Percentiles rank a stretch among this genome's conserved stretches.
Conservation (phyloP, 2,888 invertebrate species). For the Erebia epiphron region DNA sequence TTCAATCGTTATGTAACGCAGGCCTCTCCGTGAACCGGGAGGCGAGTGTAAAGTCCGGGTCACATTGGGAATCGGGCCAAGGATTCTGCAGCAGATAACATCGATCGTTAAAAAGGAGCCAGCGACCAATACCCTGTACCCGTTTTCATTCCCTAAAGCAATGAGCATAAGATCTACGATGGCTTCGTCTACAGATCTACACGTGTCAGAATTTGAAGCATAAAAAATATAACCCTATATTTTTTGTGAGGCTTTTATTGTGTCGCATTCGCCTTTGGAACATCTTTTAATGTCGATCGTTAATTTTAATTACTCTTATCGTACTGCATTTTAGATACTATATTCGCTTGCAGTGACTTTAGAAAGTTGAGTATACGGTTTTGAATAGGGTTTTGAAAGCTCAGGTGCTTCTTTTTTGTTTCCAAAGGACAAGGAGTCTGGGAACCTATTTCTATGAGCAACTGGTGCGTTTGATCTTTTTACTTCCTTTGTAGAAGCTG, state of each 20-base stretch:
- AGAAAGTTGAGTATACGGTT: constrained; percentile 20
- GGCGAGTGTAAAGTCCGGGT: constrained; percentile 56
- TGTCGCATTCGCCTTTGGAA: constrained; percentile 24
- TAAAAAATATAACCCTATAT: constrained; percentile 18
- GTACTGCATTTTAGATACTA: constrained; percentile 2
- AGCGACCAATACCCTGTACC: not conserved
- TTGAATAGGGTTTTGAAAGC: constrained; percentile 10
- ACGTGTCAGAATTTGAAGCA: constrained; percentile 21
- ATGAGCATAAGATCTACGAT: constrained; percentile 17
- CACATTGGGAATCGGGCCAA: constrained; percentile 59
- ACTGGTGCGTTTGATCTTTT: constrained; percentile 6
- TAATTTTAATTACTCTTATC: constrained; percentile 18
- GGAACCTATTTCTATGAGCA: constrained; percentile 21
- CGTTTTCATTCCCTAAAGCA: constrained; percentile 22
- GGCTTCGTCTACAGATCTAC: constrained; percentile 15
- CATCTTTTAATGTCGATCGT: constrained; percentile 18
- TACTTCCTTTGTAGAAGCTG: constrained; percentile 1
- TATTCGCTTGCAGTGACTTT: constrained; percentile 18
- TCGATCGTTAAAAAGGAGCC: constrained; percentile 34
- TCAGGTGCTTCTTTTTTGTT: constrained; percentile 19
- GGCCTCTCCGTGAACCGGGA: constrained; percentile 36
- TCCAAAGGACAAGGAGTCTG: constrained; percentile 8
- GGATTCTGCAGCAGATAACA: constrained; percentile 51
- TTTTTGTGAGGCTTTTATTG: constrained; percentile 28
- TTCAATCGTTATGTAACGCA: not conserved